phyloP scores from a whole-genome alignment of 2,797 vertebrate genomes.

The Austrolebias charrua region DNA sequence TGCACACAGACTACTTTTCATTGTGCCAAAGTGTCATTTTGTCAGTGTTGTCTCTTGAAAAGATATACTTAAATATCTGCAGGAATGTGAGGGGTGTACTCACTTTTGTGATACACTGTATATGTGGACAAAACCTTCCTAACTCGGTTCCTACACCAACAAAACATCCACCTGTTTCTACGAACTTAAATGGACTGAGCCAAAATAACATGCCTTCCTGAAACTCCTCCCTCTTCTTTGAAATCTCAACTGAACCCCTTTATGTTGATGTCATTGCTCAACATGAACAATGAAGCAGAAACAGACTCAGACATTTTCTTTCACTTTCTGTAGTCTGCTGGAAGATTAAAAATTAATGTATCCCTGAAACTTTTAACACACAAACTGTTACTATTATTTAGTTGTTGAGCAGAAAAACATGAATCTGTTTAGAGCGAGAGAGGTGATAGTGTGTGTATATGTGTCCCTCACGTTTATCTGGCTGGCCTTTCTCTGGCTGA shows the following conservation, averaged over 20 bases:
- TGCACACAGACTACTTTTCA: no score
- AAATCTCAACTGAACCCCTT: slow-evolving; percentile 17
- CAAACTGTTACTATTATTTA: background rate
- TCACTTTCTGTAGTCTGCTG: background rate
- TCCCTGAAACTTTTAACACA: slow-evolving; percentile 22
- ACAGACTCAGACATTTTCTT: slow-evolving; percentile 14
- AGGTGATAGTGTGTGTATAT: slow-evolving; percentile 18
- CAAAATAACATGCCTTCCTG: background rate
- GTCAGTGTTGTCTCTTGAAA: no score
- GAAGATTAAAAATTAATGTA: slow-evolving; percentile 1
- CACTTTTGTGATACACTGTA: no score
- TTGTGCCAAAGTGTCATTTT: no score
- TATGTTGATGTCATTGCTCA: slow-evolving; percentile 23
- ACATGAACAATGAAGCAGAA: slow-evolving; percentile 24
- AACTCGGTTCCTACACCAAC: slow-evolving; percentile 3
- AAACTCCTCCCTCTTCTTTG: slow-evolving; percentile 5
- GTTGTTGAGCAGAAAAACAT: slow-evolving; percentile 28
- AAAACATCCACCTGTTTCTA: slow-evolving; percentile 29
- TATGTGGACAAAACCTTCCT: slow-evolving; percentile 1
- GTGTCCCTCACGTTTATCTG: slow-evolving; percentile 39
- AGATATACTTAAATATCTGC: no score
- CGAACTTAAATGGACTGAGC: slow-evolving; percentile 8
- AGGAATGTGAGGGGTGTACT: no score
- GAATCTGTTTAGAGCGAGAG: slow-evolving; percentile 2
- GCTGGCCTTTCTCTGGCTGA: slow-evolving; percentile 62